A percentile compares a stretch with the other conserved stretches of the same genome.
These are phyloP conservation scores for Anthrax anthrax DNA, from an alignment of 2,888 invertebrate genomes.

Conservation along the genomic window DNA sequence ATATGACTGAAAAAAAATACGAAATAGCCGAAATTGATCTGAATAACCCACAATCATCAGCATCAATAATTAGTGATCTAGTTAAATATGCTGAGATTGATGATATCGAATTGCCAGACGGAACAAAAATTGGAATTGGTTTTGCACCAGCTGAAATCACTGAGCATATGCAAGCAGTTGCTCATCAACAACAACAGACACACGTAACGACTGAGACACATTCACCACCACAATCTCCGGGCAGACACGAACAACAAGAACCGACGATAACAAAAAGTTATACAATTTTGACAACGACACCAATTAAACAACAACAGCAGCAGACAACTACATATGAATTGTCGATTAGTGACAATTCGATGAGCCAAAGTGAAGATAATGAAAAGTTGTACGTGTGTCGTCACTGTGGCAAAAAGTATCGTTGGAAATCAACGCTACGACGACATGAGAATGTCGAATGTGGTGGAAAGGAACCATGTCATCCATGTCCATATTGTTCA, in stretches of 20 bases:
- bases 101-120: slow-evolving; percentile 35
- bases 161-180: slow-evolving; percentile 25
- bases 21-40: slow-evolving; percentile 34
- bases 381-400: slow-evolving; percentile 56
- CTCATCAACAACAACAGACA: slow-evolving; percentile 19
- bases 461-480: slow-evolving; percentile 67
- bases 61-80: slow-evolving; percentile 32
- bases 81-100: slow-evolving; percentile 35
- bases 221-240: slow-evolving; percentile 9
- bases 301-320: slow-evolving; percentile 21
- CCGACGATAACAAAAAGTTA: slow-evolving; percentile 29
- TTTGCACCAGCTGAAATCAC: slow-evolving; percentile 32
- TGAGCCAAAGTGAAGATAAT: slow-evolving; percentile 35
- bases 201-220: slow-evolving; percentile 4
- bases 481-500: slow-evolving; percentile 65
- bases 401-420: slow-evolving; percentile 72
- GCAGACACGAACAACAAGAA: slow-evolving; percentile 18
- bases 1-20: slow-evolving; percentile 20
- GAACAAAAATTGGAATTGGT: slow-evolving; percentile 35
- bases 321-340: slow-evolving; percentile 24
- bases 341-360: slow-evolving; percentile 29
- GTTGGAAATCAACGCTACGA: slow-evolving; percentile 73
- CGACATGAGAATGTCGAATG: slow-evolving; percentile 74
- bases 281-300: slow-evolving; percentile 31
- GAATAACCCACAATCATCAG: slow-evolving; percentile 32